Conservation (phyloP, 2,797 vertebrate genomes). For the Karalla daura region DNA sequence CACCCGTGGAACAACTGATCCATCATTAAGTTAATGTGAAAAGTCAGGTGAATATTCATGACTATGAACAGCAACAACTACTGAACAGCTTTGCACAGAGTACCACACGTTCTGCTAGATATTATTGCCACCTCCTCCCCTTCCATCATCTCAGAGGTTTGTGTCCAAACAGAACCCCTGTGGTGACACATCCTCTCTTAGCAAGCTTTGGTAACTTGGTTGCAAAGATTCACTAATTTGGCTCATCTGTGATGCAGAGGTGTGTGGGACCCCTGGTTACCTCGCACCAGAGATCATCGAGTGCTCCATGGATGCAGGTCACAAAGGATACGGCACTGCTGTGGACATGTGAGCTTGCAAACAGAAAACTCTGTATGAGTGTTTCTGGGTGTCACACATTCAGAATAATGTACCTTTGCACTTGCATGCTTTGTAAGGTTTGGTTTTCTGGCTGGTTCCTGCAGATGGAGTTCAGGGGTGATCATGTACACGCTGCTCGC, state of each 20-base stretch:
- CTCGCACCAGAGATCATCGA: conserved; percentile 96
- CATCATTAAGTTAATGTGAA: too few relatives aligned
- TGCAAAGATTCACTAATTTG: not conserved
- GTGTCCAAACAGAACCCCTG: too few relatives aligned
- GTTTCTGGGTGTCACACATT: too few relatives aligned
- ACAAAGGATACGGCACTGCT: conserved; percentile 90
- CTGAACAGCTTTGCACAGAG: too few relatives aligned
- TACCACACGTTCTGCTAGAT: too few relatives aligned
- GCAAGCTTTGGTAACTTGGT: not conserved
- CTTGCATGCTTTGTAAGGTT: not conserved
- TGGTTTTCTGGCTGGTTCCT: not conserved
- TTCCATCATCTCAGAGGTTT: too few relatives aligned
- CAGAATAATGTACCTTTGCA: too few relatives aligned
- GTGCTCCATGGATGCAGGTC: conserved; percentile 94
- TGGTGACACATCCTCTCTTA: not conserved
- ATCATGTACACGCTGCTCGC: conserved; percentile 98
- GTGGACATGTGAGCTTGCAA: conserved; percentile 92
- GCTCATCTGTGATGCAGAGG: conserved; percentile 80
- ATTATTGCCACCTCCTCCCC: too few relatives aligned
- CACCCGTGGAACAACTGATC: not conserved
- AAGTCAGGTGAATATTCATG: too few relatives aligned
- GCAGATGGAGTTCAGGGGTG: conserved; percentile 96
- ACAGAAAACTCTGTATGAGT: not conserved
- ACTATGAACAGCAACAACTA: too few relatives aligned
- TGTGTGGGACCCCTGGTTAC: conserved; percentile 96